phyloP scores from a whole-genome alignment of 2,888 invertebrate genomes.

The Allolobophora icterica region DNA sequence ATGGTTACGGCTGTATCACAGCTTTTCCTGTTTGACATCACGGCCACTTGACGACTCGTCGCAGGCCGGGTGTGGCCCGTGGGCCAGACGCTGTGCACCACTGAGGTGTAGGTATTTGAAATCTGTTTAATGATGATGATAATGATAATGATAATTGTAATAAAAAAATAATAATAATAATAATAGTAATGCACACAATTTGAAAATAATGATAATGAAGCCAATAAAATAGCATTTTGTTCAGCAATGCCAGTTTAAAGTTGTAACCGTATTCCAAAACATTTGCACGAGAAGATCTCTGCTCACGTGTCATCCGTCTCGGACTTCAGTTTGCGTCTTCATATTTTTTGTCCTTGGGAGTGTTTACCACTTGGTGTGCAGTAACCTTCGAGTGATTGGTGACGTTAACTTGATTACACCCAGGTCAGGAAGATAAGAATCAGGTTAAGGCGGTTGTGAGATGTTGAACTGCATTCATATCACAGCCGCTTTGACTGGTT shows the following conservation, averaged over 20 bases:
- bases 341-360: background rate
- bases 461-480: background rate
- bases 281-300: background rate
- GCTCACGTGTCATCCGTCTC: background rate
- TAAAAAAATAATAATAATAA: background rate
- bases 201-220: too few relatives aligned
- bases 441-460: constrained; percentile 5
- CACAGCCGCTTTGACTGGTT: constrained; percentile 17
- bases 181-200: too few relatives aligned
- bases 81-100: too few relatives aligned
- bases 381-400: background rate
- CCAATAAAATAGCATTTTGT: too few relatives aligned
- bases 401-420: background rate
- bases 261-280: background rate
- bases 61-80: too few relatives aligned
- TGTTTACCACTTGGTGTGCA: background rate
- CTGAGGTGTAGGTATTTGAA: too few relatives aligned
- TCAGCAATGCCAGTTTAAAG: background rate
- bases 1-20: too few relatives aligned
- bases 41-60: too few relatives aligned
- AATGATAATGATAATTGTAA: background rate
- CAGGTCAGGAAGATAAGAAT: background rate
- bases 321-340: background rate
- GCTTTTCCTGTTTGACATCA: too few relatives aligned
- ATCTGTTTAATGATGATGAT: background rate